A percentile compares a stretch with the other conserved stretches of the same genome.
Evolutionary conservation across 2,113 vertebrate species (phyloP).

Genomic region (Nothobranchius kuhntae): DNA sequence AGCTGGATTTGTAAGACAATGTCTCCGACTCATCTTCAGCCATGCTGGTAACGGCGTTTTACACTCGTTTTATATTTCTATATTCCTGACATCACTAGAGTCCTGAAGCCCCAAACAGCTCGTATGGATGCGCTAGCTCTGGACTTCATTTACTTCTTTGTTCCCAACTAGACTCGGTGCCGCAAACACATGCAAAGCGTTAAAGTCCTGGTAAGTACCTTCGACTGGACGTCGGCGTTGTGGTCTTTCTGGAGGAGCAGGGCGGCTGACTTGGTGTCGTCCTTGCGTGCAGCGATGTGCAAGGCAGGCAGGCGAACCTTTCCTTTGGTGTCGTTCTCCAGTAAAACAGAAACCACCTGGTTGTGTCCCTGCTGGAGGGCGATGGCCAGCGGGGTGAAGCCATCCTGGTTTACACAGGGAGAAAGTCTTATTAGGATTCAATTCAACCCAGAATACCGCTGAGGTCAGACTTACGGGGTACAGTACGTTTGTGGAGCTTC

Average conservation of each 20-base stretch:
- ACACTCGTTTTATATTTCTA: no score
- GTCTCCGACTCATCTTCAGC: no score
- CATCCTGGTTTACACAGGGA: constrained; percentile 80
- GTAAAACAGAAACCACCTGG: constrained; percentile 93
- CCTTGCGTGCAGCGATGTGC: constrained; percentile 96
- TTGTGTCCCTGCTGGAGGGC: constrained; percentile 98
- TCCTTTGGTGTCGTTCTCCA: constrained; percentile 98
- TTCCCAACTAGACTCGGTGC: not conserved
- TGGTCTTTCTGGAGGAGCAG: constrained; percentile 97
- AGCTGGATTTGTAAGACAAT: not conserved
- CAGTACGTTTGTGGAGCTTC: no score
- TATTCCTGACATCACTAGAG: no score
- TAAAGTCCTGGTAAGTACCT: constrained; percentile 77
- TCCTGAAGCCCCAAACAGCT: no score
- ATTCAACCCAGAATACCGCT: no score
- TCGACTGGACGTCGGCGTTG: constrained; percentile 97
- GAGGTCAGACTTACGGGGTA: no score
- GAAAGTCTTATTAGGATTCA: no score
- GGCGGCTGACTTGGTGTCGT: constrained; percentile 96
- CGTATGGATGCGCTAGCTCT: no score
- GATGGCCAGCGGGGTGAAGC: constrained; percentile 96
- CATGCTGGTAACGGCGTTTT: no score
- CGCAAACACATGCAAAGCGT: constrained; percentile 2
- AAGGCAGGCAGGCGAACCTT: constrained; percentile 95
- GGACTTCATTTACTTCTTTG: no score